Evolutionary conservation across 2,888 invertebrate species (phyloP).

Genomic region (Synanthedon andrenaeformis): DNA sequence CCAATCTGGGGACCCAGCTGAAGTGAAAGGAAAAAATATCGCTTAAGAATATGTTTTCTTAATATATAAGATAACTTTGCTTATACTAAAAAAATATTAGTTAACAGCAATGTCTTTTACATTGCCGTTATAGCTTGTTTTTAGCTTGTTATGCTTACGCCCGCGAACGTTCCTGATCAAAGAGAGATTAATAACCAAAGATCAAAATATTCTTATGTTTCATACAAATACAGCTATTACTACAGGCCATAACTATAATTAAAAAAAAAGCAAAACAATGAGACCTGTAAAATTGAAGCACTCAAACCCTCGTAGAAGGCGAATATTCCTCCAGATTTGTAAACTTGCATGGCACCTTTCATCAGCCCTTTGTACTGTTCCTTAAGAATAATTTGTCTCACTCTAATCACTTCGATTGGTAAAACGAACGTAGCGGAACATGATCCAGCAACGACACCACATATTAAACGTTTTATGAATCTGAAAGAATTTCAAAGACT

Average conservation of each 20-base stretch:
- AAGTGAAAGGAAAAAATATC: conserved; percentile 7
- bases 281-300: conserved; percentile 44
- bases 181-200: no score
- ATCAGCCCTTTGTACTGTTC: conserved; percentile 41
- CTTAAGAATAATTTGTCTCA: conserved; percentile 47
- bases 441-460: conserved; percentile 41
- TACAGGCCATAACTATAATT: no score
- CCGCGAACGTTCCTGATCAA: no score
- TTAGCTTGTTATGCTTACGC: no score
- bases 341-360: conserved; percentile 38
- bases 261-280: neutral
- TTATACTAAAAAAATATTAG: no score
- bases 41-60: neutral
- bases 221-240: no score
- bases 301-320: conserved; percentile 50
- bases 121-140: no score
- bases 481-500: neutral
- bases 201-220: no score
- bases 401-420: conserved; percentile 51
- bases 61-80: no score
- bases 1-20: conserved; percentile 56
- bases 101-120: no score
- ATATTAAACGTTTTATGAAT: conserved; percentile 15
- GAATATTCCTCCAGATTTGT: conserved; percentile 34
- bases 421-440: conserved; percentile 29